These are phyloP conservation scores for Sinella curviseta DNA, from an alignment of 1,140 invertebrate species.

Conservation along the genomic window DNA sequence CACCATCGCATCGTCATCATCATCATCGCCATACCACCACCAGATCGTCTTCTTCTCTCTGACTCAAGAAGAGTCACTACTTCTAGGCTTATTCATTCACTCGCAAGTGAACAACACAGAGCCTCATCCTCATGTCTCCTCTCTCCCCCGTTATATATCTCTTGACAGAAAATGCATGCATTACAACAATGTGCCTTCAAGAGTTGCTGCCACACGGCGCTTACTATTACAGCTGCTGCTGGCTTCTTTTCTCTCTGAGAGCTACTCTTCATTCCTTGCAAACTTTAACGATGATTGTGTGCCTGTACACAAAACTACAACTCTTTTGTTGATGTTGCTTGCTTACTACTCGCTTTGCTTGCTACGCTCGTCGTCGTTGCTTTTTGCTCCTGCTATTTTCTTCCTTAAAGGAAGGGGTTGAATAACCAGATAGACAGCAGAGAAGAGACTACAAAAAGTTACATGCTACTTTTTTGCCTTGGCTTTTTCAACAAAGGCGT, in stretches of 20 bases:
- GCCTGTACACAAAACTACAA: neutral
- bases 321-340: neutral
- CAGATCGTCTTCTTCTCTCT: too few species aligned
- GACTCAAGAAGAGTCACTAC: too few species aligned
- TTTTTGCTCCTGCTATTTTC: neutral
- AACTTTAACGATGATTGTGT: neutral
- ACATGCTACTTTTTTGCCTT: too few species aligned
- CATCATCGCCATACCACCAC: too few species aligned
- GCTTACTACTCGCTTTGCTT: neutral
- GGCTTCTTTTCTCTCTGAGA: neutral
- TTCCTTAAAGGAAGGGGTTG: slow-evolving; percentile 33
- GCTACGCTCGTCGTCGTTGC: neutral
- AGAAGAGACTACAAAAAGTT: too few species aligned
- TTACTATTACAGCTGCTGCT: neutral
- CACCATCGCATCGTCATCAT: too few species aligned
- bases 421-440: slow-evolving; percentile 37
- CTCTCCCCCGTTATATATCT: neutral
- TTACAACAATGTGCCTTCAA: neutral
- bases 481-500: neutral
- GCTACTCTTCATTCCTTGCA: neutral
- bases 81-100: too few species aligned
- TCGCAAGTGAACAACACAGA: too few species aligned
- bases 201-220: neutral
- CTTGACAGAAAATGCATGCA: slow-evolving; percentile 9
- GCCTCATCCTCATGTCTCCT: neutral